A percentile compares a stretch with the other conserved stretches of the same genome.
Conservation (phyloP, 2,888 invertebrate genomes). For the Nomada ferruginata region DNA sequence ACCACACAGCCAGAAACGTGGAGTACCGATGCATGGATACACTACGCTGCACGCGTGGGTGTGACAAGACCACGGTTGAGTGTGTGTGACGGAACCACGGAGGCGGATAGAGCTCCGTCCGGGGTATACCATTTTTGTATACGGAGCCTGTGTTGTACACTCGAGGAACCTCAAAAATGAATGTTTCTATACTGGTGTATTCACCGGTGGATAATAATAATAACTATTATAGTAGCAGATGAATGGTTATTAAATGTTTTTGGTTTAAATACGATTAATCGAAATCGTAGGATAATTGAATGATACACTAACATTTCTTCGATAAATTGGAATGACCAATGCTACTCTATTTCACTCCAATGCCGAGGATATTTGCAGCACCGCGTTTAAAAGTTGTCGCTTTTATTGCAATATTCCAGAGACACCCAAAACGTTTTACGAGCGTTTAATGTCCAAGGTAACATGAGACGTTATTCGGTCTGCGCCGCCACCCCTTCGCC, state of each 20-base stretch:
- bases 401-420: conserved; percentile 38
- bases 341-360: too few species aligned
- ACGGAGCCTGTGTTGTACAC: conserved; percentile 1
- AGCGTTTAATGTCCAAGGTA: conserved; percentile 45
- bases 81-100: conserved; percentile 6
- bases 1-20: conserved; percentile 45
- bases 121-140: conserved; percentile 48
- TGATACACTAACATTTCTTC: too few species aligned
- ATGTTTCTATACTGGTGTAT: not conserved
- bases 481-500: not conserved
- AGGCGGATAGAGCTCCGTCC: conserved; percentile 44
- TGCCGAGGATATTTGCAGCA: not conserved
- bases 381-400: not conserved
- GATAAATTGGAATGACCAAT: not conserved
- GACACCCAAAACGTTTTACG: conserved; percentile 35
- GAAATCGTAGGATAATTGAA: not conserved
- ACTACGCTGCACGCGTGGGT: conserved; percentile 50
- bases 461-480: conserved; percentile 38
- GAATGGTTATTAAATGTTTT: not conserved
- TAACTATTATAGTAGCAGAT: too few species aligned
- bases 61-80: conserved; percentile 32
- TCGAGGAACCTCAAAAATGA: not conserved
- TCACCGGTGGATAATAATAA: not conserved
- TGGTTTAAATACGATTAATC: conserved; percentile 3
- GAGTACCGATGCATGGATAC: conserved; percentile 46